phyloP scores from a whole-genome alignment of 2,797 vertebrate genomes.

The Picus viridis region DNA sequence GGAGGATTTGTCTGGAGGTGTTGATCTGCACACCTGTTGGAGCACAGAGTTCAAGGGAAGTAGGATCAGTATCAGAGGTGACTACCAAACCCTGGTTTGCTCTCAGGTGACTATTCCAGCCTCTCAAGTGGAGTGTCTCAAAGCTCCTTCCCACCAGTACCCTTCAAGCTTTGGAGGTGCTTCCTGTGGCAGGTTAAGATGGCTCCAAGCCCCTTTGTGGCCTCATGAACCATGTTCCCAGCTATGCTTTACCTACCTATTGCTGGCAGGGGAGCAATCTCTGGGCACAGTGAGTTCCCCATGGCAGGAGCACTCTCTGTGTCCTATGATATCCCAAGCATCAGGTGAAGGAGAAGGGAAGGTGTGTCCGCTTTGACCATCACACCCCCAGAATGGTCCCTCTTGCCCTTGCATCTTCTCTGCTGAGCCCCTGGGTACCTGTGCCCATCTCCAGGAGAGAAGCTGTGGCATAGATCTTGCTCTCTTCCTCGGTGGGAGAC shows the following conservation, averaged over 20 bases:
- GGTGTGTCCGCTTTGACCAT: not conserved
- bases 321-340: not conserved
- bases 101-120: not conserved
- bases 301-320: accelerated
- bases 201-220: not conserved
- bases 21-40: slow-evolving; percentile 66
- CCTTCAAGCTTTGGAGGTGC: not conserved
- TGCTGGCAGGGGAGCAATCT: not conserved
- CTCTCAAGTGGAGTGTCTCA: not conserved
- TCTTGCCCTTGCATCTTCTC: not conserved
- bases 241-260: not conserved
- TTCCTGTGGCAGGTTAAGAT: not conserved
- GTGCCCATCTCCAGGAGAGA: slow-evolving; percentile 63
- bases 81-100: not conserved
- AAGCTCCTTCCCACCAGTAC: not conserved
- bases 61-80: not conserved
- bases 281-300: accelerated
- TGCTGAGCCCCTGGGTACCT: slow-evolving; percentile 38
- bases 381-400: not conserved
- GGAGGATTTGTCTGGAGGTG: slow-evolving; percentile 46
- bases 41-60: not conserved
- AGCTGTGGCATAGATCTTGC: slow-evolving; percentile 52
- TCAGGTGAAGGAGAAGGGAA: not conserved
- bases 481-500: not conserved
- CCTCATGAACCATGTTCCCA: accelerated